Base-by-base conservation (phyloP, 1,140 invertebrate species). In the Bilobella aurantiaca region DNA sequence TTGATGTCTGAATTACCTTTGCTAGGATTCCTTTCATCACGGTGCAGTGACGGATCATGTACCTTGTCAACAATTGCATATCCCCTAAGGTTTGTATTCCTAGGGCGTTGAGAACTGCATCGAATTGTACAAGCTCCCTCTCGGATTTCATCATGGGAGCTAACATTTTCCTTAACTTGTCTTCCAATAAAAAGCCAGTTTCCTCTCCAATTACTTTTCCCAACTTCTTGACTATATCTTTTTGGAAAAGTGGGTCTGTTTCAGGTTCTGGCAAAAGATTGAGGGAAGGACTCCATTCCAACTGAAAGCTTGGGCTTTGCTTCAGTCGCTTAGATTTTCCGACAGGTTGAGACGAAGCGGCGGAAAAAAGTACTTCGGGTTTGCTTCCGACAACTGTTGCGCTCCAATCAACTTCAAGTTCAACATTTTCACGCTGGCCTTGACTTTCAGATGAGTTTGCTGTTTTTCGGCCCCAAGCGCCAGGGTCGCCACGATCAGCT, bases 151-250 rank as follows among this genome's bases (percentile, higher is more conserved):
- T 23, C 64, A 65, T 37, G 16, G 64, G 64, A 1, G 57, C 64
- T 2, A 65, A 25, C 2, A 65, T 27, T 21, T 34, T 60, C 25
- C 58, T 42, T 5, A 71, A 37, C 58, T 68, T 66, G 21, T 71
- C 69, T 34, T 71, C 69, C 3, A 71, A 42, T 2, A 71, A 27
- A 30, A 71, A 71, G 1, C 69, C 69, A 18, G 66, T 68, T 60
- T 68, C 47, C 37, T 71, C 62, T 56, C 69, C 65, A 58, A 69
- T 62, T 23, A 66, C 37, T 62, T 62, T 66, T 28, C 64, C 59
- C 3, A 71, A 59, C n/a, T 66, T 61, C 60, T 64, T 65, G 66
- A 71, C 66, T 8, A 71, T 34, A 14, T 29, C n/a, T 1, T 61
- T 25, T 29, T 64, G 64, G 27, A 66, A 28, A 34, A 34, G 58